Evolutionary conservation across 1,140 invertebrate species (phyloP), one percentile per base, ranked within the genome.

Genomic region (Aphelenchoides besseyi): DNA sequence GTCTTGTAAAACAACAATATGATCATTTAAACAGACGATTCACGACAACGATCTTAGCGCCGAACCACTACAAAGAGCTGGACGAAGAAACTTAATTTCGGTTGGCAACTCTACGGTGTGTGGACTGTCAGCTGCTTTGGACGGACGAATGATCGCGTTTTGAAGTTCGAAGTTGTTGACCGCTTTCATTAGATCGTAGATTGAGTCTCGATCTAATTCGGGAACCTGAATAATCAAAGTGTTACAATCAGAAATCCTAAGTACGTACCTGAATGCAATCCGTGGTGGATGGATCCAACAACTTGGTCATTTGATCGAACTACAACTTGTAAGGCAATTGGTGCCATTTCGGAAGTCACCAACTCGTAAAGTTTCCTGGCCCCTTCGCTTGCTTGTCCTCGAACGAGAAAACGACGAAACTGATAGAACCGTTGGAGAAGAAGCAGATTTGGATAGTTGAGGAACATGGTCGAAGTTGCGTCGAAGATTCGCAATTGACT

Each of bases 361-460:
- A 66, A 30, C 36, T 66, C 63, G 36, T 66, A 35, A 53, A 66
- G 16, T 1, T 29, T 12, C 12, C 16, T 30, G 9, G 32, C 63
- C 26, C 28, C 63, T 53, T 66, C 63, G 16, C 12, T 29, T n/a
- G 63, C 63, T 35, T 66, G 63, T 12, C 63, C 63, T 12, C 36
- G 9, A 12, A 35, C 16, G 12, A 66, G 30, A 32, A 16, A 66
- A n/a, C 63, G 30, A 29, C 63, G 30, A 70, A 73, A 73, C 59
- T 73, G 26, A 53, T 73, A 37, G 55, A 73, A 74, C 30, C 71
- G 2, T 55, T 73, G 71, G 12, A 66, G 63, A 61, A 73, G 53
- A 35, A 69, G n/a, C 41, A 71, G 63, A 53, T 12, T 66, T 30
- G 63, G 63, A 53, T 66, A 66, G 16, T 29, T 33, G 63, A 1